These are phyloP conservation scores for Philotrypesis tridentata DNA, from an alignment of 1,140 invertebrate genomes.

Conservation along the genomic window DNA sequence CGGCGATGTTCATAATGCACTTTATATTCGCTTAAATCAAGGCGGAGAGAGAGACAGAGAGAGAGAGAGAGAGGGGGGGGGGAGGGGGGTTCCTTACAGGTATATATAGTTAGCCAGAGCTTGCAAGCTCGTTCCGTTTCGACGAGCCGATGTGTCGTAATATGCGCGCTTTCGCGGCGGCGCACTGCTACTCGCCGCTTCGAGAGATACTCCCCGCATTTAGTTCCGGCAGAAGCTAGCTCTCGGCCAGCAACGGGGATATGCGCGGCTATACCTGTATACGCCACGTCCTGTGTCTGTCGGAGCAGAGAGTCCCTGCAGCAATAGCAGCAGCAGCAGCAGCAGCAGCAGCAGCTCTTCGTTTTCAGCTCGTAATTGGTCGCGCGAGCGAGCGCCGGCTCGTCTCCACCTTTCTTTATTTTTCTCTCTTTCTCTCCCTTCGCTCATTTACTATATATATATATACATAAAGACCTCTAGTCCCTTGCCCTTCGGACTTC, in stretches of 20 bases:
- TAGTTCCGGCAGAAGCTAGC: constrained; percentile 30
- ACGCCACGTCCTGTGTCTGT: not conserved
- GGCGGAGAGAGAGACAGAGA: not conserved
- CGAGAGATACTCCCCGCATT: constrained; percentile 35
- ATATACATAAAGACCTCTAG: too few species aligned
- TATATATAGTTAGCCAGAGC: too few species aligned
- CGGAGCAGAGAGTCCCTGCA: too few species aligned
- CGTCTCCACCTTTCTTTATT: not conserved
- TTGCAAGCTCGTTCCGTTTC: not conserved
- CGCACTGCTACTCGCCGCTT: not conserved
- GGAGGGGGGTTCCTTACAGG: not conserved
- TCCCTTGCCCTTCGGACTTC: constrained; percentile 19
- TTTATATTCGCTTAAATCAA: not conserved
- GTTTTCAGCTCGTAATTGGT: constrained; percentile 33
- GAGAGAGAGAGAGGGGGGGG: not conserved
- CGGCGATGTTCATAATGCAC: not conserved
- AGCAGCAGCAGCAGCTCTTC: too few species aligned
- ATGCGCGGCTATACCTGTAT: not conserved
- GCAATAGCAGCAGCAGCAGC: too few species aligned
- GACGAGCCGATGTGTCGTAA: constrained; percentile 4
- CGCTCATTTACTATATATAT: constrained; percentile 31
- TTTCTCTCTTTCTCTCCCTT: not conserved
- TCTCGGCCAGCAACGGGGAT: not conserved
- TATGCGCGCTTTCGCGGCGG: constrained; percentile 5
- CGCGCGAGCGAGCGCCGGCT: constrained; percentile 7